A percentile compares a stretch with the other conserved stretches of the same genome.
phyloP scores from a whole-genome alignment of 92 coral and sea anemone genomes.

The Palythoa grandiflora region DNA sequence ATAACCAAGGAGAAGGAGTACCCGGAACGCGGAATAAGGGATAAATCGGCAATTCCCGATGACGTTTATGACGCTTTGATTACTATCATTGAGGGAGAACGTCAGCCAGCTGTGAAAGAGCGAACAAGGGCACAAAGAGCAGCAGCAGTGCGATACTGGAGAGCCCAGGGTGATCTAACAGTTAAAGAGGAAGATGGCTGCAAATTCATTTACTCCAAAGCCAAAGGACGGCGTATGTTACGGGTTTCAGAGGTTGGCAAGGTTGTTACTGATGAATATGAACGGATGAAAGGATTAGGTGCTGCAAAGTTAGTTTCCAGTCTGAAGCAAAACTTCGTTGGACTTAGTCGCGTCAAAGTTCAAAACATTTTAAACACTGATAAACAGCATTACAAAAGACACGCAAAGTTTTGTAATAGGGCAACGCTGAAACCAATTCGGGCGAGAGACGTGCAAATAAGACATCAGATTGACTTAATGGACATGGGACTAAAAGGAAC shows the following conservation, averaged over 20 bases:
- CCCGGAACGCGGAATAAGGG: no score
- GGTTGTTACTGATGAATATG: not conserved
- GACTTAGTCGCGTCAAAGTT: not conserved
- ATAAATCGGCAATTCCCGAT: no score
- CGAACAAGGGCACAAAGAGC: not conserved
- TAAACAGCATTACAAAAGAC: slow-evolving; percentile 21
- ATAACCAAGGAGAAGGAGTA: no score
- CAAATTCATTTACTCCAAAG: slow-evolving; percentile 41
- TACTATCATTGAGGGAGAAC: not conserved
- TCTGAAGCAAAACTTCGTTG: slow-evolving; percentile 3
- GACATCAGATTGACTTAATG: slow-evolving; percentile 42
- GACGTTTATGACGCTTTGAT: not conserved
- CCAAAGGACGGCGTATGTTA: not conserved
- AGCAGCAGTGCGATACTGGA: slow-evolving; percentile 1
- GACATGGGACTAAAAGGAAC: slow-evolving; percentile 27
- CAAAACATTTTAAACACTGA: slow-evolving; percentile 26
- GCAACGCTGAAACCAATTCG: slow-evolving; percentile 51
- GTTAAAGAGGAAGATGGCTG: slow-evolving; percentile 42
- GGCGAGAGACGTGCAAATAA: slow-evolving; percentile 50
- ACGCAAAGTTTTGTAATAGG: slow-evolving; percentile 33
- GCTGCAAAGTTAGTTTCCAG: slow-evolving; percentile 1
- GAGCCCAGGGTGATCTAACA: not conserved
- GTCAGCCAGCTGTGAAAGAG: no score
- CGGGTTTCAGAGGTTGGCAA: not conserved
- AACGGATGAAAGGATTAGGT: slow-evolving; percentile 33